Evolutionary conservation across 1,140 invertebrate species (phyloP), one percentile per base, ranked within the genome.

Genomic region (Medauroidea extradentata): DNA sequence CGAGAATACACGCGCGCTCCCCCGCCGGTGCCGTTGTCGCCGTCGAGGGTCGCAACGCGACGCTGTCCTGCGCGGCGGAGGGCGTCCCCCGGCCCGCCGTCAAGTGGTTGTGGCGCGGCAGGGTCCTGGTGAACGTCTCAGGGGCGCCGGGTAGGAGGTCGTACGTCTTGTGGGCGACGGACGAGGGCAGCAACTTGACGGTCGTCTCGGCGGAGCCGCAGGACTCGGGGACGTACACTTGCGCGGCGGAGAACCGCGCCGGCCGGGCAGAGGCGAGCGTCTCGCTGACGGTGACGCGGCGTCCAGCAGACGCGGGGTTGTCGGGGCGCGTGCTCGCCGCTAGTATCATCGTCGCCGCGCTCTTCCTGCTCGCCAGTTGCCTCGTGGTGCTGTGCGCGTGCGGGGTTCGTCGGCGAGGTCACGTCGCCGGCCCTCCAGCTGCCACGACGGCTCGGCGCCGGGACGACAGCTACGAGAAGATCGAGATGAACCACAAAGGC

Each of bases 221-320:
- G 70, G 89, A 92, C 71, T 80, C 86, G 19, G 88, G 88, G 24
- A 75, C 82, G 14, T 91, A 90, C 70, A 82, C 81, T 8, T 92
- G 89, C 67, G 79, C 81, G 19, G 88, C 88, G 0, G 86, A 89
- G 69, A 92, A 90, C 69, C 82, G 85, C 72, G 89, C 89, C 8
- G 89, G 89, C 0, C 81, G 80, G 64, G 83, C 82, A 1, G 83
- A 88, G 71, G 83, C 84, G 29, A 83, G 83, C 64, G 83, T 91
- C 19, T 87, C 82, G 41, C 74, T 91, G 57, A 77, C 80, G 1
- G 82, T 91, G 34, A 81, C 83, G 16, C 79, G 81, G 16, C 71
- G 73, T 67, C 70, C 73, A 11, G 66, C 73, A 11, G 71, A 79
- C 60, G n/a, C 67, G 4, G 68, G 75, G 9, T 66, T 83, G 53